These are phyloP conservation scores for Luperina testacea DNA, from an alignment of 2,888 invertebrate genomes.

Conservation along the genomic window DNA sequence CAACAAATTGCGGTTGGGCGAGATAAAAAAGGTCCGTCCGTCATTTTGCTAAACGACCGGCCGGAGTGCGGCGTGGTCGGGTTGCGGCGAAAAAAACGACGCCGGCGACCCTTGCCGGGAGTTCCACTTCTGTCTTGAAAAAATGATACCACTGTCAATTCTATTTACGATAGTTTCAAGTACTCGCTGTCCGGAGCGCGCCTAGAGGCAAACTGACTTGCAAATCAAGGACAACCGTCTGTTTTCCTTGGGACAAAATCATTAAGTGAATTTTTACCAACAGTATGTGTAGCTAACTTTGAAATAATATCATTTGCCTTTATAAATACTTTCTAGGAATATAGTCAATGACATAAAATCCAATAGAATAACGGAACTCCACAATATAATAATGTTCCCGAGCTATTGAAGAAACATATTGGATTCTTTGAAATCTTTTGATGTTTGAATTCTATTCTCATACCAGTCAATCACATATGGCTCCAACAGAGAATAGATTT, in stretches of 20 bases:
- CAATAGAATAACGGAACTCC: slow-evolving; percentile 22
- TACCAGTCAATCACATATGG: slow-evolving; percentile 57
- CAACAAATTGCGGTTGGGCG: slow-evolving; percentile 88
- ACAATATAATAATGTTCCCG: slow-evolving; percentile 41
- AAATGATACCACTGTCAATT: slow-evolving; percentile 83
- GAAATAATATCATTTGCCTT: not conserved
- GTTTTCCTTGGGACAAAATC: not conserved
- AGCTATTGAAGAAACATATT: slow-evolving; percentile 61
- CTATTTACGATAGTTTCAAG: slow-evolving; percentile 76
- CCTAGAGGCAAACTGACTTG: slow-evolving; percentile 25
- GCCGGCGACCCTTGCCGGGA: slow-evolving; percentile 72
- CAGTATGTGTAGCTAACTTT: not conserved
- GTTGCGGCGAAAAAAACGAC: slow-evolving; percentile 79
- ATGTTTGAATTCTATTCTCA: slow-evolving; percentile 62
- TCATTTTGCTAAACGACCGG: slow-evolving; percentile 88
- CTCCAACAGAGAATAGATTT: slow-evolving; percentile 48
- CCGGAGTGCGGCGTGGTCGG: slow-evolving; percentile 76
- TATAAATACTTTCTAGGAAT: slow-evolving; percentile 1
- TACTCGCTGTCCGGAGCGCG: slow-evolving; percentile 57
- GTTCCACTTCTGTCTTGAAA: slow-evolving; percentile 75
- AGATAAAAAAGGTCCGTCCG: slow-evolving; percentile 90
- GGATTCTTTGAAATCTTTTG: slow-evolving; percentile 57
- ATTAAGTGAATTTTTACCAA: not conserved
- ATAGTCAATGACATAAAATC: not conserved
- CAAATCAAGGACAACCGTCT: slow-evolving; percentile 12